Conservation (phyloP, 2,797 vertebrate genomes). For the Hydrocynus forskahlii region DNA sequence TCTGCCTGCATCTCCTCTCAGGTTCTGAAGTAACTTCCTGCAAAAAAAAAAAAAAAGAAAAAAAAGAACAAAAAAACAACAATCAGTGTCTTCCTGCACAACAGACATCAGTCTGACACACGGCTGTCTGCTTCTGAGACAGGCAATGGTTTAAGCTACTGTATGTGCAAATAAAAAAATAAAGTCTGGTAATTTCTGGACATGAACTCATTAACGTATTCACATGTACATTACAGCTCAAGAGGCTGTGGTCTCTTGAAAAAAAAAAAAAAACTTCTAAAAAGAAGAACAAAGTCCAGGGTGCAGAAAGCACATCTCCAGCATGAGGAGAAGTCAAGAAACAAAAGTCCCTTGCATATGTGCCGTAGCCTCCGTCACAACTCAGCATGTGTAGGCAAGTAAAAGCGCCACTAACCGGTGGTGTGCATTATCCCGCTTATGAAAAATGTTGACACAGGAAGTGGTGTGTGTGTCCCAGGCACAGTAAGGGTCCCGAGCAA, state of each 20-base stretch:
- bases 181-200: too few relatives aligned
- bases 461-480: conserved; percentile 82
- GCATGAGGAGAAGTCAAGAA: neutral
- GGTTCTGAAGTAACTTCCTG: conserved; percentile 87
- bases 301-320: neutral
- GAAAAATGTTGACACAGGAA: conserved; percentile 79
- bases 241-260: too few relatives aligned
- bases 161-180: too few relatives aligned
- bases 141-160: too few relatives aligned
- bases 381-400: neutral
- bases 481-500: conserved; percentile 94
- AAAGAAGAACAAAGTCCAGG: neutral
- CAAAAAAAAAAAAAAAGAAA: conserved; percentile 56
- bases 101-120: too few relatives aligned
- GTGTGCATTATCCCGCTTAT: conserved; percentile 53
- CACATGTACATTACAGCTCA: too few relatives aligned
- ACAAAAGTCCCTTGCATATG: neutral
- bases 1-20: conserved; percentile 84
- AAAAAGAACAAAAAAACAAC: too few relatives aligned
- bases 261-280: neutral
- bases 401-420: conserved; percentile 70
- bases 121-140: too few relatives aligned
- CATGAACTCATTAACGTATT: too few relatives aligned
- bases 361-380: neutral
- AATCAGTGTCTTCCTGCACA: too few relatives aligned